Evolutionary conservation across 1,140 invertebrate genomes (phyloP), one percentile per base, ranked within the genome.

Genomic region (Acarapis woodi): DNA sequence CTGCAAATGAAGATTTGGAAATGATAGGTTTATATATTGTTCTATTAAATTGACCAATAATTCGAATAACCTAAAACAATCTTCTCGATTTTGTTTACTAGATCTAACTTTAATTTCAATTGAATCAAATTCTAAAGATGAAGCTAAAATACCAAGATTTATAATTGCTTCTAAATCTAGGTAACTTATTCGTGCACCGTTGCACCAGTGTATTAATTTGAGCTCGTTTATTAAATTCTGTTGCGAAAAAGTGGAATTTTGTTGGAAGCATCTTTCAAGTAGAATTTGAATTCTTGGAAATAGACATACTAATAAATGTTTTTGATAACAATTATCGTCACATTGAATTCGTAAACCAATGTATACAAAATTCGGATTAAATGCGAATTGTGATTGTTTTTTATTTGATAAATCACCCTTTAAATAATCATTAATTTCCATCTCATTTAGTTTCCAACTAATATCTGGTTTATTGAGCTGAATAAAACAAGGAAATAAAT

Each of bases 401-500:
- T n/a, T n/a, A n/a, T n/a, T 9, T 32, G 30, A 15, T n/a, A 6
- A 26, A 2, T 10, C 14, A 12, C 14, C 26, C 10, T 28, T 28
- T 28, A 14, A 28, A 28, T 14, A 28, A 4, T 28, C 10, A 12
- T 14, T 10, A 28, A 14, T 14, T 28, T 28, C 4, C 2, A 2
- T 2, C 2, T 28, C 10, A 28, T 14, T 14, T 3, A 12, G 57
- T 43, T 70, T 65, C 74, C 73, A 78, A 16, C 76, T 52, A 24
- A 71, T 71, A 22, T 66, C 64, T 12, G 75, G 51, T 9, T 67
- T 65, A 49, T 75, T 72, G 8, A 68, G 61, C 30, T 72, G 58
- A 52, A 76, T 77, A 45, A 74, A 68, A 47, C 69, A 68, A 1
- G 75, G 74, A 50, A 80, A 74, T 58, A 79, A 75, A 49, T 71